Base-by-base conservation (phyloP, 1,140 invertebrate genomes). In the Drosophila takahashii region DNA sequence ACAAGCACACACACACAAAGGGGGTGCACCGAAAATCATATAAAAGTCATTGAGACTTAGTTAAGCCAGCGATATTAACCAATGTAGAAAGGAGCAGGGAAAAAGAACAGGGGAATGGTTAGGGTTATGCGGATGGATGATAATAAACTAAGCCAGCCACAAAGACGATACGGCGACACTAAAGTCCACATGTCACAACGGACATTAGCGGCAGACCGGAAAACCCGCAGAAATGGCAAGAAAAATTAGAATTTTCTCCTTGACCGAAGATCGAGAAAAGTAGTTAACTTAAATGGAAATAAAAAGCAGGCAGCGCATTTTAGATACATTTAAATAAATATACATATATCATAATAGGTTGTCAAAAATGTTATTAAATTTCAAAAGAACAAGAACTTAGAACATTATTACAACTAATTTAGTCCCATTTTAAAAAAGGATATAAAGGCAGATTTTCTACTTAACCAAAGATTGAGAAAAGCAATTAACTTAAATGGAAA, bases 11-110 rank as follows among this genome's bases (percentile, higher is more conserved):
- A 48, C 37, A 59, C 53, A 51, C 54, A 54, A n/a, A n/a, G 6
- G 39, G 54, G 41, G 16, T 34, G 13, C 61, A 56, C 66, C 73
- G 80, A 84, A 75, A 78, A 83, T 86, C 81, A 81, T 85, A 86
- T 86, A 87, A 86, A 87, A 86, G 83, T 81, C 83, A 87, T 86
- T 87, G 83, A 71, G 79, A 86, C 83, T 86, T 86, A 86, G 83
- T 86, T 86, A 86, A 86, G 83, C 83, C 61, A 83, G 76, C 65
- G 71, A 86, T 86, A 86, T 86, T 86, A 86, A 87, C 84, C 87
- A 87, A 86, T 83, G 22, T 26, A 7, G n/a, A 9, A 9, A 18
- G 18, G 3, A 15, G 41, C 51, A 37, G 51, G 36, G 18, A 56
- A 15, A 51, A 45, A 29, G 18, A 36, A 58, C 6, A 15, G 5